These are phyloP conservation scores for Melinaea marsaeus DNA, from an alignment of 2,888 invertebrate species.

Conservation along the genomic window DNA sequence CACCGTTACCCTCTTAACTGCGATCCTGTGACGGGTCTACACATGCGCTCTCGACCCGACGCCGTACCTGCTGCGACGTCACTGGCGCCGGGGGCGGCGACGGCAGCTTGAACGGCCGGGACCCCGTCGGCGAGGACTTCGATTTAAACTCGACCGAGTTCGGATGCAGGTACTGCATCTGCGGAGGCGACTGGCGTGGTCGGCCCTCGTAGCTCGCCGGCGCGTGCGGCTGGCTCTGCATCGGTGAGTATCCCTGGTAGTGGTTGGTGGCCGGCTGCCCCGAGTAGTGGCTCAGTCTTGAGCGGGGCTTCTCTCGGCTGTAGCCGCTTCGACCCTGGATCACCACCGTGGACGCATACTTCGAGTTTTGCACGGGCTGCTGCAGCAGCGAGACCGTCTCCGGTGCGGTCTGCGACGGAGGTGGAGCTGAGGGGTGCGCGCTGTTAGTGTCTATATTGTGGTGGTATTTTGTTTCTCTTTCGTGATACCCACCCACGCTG, in stretches of 20 bases:
- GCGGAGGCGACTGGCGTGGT: slow-evolving; percentile 43
- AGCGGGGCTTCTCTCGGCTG: slow-evolving; percentile 57
- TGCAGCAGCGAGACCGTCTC: slow-evolving; percentile 72
- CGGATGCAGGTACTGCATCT: slow-evolving; percentile 62
- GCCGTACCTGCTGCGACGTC: slow-evolving; percentile 52
- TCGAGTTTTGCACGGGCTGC: slow-evolving; percentile 61
- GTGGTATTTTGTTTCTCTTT: background rate
- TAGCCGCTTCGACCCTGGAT: slow-evolving; percentile 60
- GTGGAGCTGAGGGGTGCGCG: slow-evolving; percentile 42
- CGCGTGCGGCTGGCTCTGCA: slow-evolving; percentile 35
- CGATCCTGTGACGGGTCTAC: background rate
- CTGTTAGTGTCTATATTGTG: background rate
- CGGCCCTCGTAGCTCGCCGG: slow-evolving; percentile 34
- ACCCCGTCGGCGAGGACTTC: slow-evolving; percentile 40
- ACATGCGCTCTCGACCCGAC: no score
- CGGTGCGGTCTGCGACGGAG: slow-evolving; percentile 72
- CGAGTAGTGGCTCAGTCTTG: slow-evolving; percentile 52
- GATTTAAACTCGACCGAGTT: slow-evolving; percentile 54
- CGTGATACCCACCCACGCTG: slow-evolving; percentile 49
- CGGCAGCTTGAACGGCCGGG: slow-evolving; percentile 68
- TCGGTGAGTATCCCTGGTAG: slow-evolving; percentile 50
- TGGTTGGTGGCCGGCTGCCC: slow-evolving; percentile 43
- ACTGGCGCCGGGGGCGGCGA: slow-evolving; percentile 63
- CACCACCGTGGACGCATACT: slow-evolving; percentile 60
- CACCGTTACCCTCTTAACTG: background rate